Evolutionary conservation across 2,888 invertebrate genomes (phyloP).

Genomic region (Stictocephala bisonia): DNA sequence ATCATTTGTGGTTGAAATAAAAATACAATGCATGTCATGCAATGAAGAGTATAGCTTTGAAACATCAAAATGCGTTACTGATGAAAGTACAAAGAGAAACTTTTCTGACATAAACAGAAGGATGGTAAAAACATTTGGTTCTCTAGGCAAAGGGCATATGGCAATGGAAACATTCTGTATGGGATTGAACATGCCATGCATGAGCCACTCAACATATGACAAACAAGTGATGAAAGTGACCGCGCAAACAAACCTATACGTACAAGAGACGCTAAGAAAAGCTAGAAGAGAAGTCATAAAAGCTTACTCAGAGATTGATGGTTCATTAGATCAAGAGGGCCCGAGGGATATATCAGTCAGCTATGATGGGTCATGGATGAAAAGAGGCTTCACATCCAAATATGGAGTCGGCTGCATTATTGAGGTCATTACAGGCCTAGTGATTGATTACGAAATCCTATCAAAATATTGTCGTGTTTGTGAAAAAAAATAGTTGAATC

Average conservation of each 20-base stretch:
- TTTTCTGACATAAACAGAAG: conserved; percentile 30
- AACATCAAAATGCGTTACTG: conserved; percentile 10
- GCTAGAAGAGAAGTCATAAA: conserved; percentile 17
- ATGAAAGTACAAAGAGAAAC: conserved; percentile 9
- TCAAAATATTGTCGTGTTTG: conserved; percentile 42
- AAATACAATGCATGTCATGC: conserved; percentile 24
- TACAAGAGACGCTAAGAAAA: conserved; percentile 25
- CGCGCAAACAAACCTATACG: conserved; percentile 10
- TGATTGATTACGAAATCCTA: conserved; percentile 16
- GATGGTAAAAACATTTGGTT: conserved; percentile 47
- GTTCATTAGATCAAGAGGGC: not conserved
- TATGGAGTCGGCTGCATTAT: conserved; percentile 18
- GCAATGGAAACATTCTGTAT: conserved; percentile 48
- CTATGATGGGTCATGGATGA: conserved; percentile 8
- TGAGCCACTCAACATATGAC: conserved; percentile 29
- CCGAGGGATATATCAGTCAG: conserved; percentile 3
- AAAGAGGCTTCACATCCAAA: not conserved
- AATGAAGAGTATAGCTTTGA: conserved; percentile 9
- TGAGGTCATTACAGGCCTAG: conserved; percentile 20
- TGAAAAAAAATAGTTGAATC: conserved; percentile 45
- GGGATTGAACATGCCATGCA: conserved; percentile 27
- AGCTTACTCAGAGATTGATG: conserved; percentile 12
- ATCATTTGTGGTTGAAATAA: conserved; percentile 20
- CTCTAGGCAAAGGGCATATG: conserved; percentile 51
- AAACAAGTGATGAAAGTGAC: conserved; percentile 31